A percentile compares a stretch with the other conserved stretches of the same genome.
phyloP scores from a whole-genome alignment of 2,113 vertebrate species.

The Oreocharis arfaki region DNA sequence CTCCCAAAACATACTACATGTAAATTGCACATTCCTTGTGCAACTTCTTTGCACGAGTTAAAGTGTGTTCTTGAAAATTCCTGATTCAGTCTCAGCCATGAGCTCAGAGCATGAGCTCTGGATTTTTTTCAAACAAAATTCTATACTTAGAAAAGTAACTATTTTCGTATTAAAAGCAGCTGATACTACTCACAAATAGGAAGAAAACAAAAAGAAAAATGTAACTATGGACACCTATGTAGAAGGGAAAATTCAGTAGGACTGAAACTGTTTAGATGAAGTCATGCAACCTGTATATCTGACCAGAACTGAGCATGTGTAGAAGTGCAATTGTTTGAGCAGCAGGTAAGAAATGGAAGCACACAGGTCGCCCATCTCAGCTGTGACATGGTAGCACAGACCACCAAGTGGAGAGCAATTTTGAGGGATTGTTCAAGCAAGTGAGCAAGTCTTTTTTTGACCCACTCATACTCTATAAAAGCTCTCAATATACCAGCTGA shows the following conservation, averaged over 20 bases:
- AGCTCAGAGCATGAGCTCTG: neutral
- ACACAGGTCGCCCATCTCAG: neutral
- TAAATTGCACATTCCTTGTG: neutral
- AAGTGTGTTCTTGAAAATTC: neutral
- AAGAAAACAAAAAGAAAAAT: neutral
- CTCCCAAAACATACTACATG: neutral
- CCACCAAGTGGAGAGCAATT: neutral
- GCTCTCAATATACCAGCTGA: neutral
- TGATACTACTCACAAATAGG: neutral
- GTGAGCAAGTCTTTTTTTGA: neutral
- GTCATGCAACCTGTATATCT: neutral
- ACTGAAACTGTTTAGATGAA: neutral
- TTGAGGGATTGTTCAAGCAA: neutral
- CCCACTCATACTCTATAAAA: neutral
- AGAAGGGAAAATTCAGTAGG: neutral
- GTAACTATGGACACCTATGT: neutral
- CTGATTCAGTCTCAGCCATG: neutral
- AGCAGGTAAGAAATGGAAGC: neutral
- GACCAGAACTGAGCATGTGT: neutral
- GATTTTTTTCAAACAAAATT: neutral
- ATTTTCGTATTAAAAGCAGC: neutral
- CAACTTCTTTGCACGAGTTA: neutral
- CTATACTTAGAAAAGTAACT: neutral
- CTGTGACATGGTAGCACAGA: neutral
- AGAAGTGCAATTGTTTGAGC: neutral